Conservation (phyloP, 2,113 vertebrate species). For the Ammospiza nelsoni region DNA sequence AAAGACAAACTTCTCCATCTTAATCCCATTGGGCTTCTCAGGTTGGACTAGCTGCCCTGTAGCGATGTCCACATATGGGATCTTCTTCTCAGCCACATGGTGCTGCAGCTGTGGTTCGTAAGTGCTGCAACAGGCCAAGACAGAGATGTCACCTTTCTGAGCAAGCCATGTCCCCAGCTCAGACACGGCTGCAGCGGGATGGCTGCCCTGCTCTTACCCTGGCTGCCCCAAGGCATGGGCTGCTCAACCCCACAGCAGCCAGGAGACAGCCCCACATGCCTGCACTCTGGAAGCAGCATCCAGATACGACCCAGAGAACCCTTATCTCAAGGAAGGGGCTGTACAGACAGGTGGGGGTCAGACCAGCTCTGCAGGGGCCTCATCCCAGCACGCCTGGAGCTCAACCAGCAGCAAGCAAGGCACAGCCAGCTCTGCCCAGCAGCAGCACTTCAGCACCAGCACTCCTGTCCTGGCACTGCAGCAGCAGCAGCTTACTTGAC, state of each 20-base stretch:
- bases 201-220: not conserved
- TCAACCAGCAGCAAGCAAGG: not conserved
- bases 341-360: not conserved
- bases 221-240: accelerated
- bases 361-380: not conserved
- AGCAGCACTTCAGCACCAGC: accelerated
- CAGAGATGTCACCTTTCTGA: accelerated
- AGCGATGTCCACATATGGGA: constrained; percentile 82
- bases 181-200: not conserved
- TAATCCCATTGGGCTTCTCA: constrained; percentile 95
- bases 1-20: constrained; percentile 99
- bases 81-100: constrained; percentile 96
- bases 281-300: not conserved
- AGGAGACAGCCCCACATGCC: accelerated
- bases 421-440: accelerated
- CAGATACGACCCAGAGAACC: accelerated
- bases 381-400: not conserved
- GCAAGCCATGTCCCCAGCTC: not conserved
- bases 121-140: constrained; percentile 73
- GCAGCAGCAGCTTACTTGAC: constrained; percentile 81
- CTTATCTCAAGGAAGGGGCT: not conserved
- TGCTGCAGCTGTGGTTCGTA: constrained; percentile 90
- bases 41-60: constrained; percentile 86
- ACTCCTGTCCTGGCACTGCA: not conserved
- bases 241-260: not conserved